Evolutionary conservation across 2,888 invertebrate genomes (phyloP).

Genomic region (Mythimna albipuncta): DNA sequence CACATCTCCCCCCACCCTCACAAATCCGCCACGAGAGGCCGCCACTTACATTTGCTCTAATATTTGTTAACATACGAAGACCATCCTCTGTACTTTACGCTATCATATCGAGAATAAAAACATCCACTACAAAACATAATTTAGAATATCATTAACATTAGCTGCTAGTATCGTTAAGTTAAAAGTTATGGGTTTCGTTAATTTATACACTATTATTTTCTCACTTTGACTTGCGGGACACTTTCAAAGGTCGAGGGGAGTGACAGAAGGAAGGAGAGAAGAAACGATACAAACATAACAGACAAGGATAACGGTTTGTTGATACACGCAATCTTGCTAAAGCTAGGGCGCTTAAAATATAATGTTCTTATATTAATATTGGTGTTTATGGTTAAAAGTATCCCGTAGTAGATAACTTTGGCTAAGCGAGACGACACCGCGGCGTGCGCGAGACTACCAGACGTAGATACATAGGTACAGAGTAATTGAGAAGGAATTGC

Average conservation of each 20-base stretch:
- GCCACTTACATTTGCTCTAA: constrained; percentile 60
- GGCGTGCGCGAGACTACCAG: constrained; percentile 59
- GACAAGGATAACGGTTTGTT: constrained; percentile 47
- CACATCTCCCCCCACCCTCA: background rate
- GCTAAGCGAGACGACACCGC: constrained; percentile 73
- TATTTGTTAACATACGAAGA: constrained; percentile 65
- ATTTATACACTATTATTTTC: constrained; percentile 75
- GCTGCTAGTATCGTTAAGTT: constrained; percentile 65
- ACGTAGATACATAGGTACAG: constrained; percentile 70
- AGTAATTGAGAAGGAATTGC: constrained; percentile 87
- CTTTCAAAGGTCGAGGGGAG: constrained; percentile 68
- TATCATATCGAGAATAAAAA: constrained; percentile 80
- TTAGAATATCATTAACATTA: constrained; percentile 80
- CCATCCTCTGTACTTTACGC: constrained; percentile 66
- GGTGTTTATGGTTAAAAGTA: constrained; percentile 71
- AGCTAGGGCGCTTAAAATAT: constrained; percentile 51
- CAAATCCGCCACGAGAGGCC: constrained; percentile 38
- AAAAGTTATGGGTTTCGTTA: constrained; percentile 71
- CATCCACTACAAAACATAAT: constrained; percentile 87
- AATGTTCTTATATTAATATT: constrained; percentile 43
- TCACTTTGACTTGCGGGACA: constrained; percentile 79
- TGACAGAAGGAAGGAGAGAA: constrained; percentile 30
- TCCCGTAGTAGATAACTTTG: constrained; percentile 70
- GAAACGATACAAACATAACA: constrained; percentile 51
- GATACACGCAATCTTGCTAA: constrained; percentile 54